Percentiles rank a stretch among this genome's conserved stretches.
phyloP scores from a whole-genome alignment of 2,113 vertebrate genomes.

The Paraplagusia blochii region DNA sequence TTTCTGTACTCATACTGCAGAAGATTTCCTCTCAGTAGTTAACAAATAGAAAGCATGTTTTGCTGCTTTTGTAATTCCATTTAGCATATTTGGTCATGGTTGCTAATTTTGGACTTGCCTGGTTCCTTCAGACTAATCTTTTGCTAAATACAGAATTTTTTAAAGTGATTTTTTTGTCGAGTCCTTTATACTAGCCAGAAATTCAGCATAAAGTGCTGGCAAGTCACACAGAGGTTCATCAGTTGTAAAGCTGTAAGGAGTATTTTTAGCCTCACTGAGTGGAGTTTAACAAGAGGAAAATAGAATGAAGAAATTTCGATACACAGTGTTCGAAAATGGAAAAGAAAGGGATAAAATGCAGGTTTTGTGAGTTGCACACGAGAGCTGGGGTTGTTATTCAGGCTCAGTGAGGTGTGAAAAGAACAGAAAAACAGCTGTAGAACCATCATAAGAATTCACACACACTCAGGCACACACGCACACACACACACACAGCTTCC shows the following conservation, averaged over 20 bases:
- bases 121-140: too few species aligned
- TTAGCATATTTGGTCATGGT: too few species aligned
- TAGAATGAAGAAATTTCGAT: constrained; percentile 4
- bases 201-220: constrained; percentile 16
- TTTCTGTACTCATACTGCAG: too few species aligned
- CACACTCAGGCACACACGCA: background rate
- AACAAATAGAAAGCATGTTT: too few species aligned
- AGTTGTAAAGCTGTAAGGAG: constrained; percentile 43
- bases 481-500: constrained; percentile 11
- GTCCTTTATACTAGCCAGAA: background rate
- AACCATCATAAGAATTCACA: constrained; percentile 30
- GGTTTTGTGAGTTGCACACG: constrained; percentile 22
- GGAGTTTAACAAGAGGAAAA: constrained; percentile 27
- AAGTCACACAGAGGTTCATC: constrained; percentile 45
- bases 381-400: constrained; percentile 43
- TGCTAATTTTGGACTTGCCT: too few species aligned
- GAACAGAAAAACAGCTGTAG: constrained; percentile 40
- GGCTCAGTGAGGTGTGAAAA: constrained; percentile 38
- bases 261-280: constrained; percentile 41
- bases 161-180: too few species aligned
- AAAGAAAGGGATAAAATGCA: constrained; percentile 10
- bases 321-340: background rate
- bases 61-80: too few species aligned
- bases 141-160: too few species aligned
- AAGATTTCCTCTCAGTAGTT: too few species aligned